These are phyloP conservation scores for Agrochola lota DNA, from an alignment of 2,888 invertebrate species.

Conservation along the genomic window DNA sequence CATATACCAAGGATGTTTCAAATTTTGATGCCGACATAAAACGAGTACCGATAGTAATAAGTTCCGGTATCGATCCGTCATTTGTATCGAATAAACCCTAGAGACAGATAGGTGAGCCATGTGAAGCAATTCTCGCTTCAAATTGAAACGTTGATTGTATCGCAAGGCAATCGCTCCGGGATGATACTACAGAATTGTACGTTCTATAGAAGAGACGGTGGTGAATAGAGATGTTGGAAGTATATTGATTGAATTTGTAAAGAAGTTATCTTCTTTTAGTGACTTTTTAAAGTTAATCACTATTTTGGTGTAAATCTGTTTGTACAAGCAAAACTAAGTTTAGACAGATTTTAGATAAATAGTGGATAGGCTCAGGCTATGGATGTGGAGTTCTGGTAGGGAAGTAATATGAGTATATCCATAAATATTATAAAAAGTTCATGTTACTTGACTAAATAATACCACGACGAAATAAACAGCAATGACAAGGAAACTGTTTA, in stretches of 20 bases:
- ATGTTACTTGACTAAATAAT: not conserved
- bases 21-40: not conserved
- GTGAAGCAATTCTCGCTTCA: slow-evolving; percentile 57
- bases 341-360: not conserved
- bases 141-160: slow-evolving; percentile 63
- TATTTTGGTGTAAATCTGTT: not conserved
- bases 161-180: slow-evolving; percentile 43
- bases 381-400: not conserved
- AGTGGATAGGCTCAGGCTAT: not conserved
- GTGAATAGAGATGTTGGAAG: slow-evolving; percentile 21
- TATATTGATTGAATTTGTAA: slow-evolving; percentile 29
- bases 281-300: not conserved
- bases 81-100: slow-evolving; percentile 38
- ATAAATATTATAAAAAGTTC: not conserved
- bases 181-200: slow-evolving; percentile 45
- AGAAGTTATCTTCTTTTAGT: not conserved
- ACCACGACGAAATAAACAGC: not conserved
- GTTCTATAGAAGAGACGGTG: slow-evolving; percentile 25
- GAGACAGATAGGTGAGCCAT: slow-evolving; percentile 33
- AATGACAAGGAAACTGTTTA: not conserved
- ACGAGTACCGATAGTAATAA: slow-evolving; percentile 12
- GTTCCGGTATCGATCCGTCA: slow-evolving; percentile 38
- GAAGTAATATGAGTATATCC: not conserved
- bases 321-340: too few species aligned
- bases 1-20: slow-evolving; percentile 9